These are phyloP conservation scores for Thysanoteuthis rhombus DNA, from an alignment of 2,888 invertebrate species.

Conservation along the genomic window DNA sequence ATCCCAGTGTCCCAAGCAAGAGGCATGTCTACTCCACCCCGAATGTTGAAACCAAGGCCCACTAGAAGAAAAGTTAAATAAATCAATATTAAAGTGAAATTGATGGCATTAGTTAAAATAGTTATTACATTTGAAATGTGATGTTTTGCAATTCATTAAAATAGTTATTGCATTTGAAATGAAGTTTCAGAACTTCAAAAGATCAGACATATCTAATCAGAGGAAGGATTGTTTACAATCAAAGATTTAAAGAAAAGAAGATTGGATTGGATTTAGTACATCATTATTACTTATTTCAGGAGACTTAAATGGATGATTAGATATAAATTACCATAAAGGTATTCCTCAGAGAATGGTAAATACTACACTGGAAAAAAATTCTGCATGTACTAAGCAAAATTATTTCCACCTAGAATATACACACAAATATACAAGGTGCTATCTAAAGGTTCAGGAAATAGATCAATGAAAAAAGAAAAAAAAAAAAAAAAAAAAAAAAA, in stretches of 20 bases:
- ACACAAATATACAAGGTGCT: too few relatives aligned
- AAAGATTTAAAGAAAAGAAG: not conserved
- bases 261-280: not conserved
- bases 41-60: slow-evolving; percentile 70
- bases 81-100: too few relatives aligned
- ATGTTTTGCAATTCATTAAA: not conserved
- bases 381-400: too few relatives aligned
- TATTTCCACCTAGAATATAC: too few relatives aligned
- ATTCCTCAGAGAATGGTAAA: too few relatives aligned
- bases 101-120: too few relatives aligned
- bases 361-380: too few relatives aligned
- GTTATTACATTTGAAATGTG: not conserved
- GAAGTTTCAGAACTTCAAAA: not conserved
- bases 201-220: not conserved
- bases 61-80: slow-evolving; percentile 33
- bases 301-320: not conserved
- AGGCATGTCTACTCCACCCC: slow-evolving; percentile 66
- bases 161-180: not conserved
- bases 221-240: not conserved
- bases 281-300: not conserved
- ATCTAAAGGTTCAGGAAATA: too few relatives aligned
- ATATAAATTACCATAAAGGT: too few relatives aligned
- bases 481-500: too few relatives aligned
- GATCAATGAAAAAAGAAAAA: too few relatives aligned
- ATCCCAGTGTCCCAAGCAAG: slow-evolving; percentile 64